phyloP scores from a whole-genome alignment of 1,140 invertebrate genomes.

The Papilio machaon region DNA sequence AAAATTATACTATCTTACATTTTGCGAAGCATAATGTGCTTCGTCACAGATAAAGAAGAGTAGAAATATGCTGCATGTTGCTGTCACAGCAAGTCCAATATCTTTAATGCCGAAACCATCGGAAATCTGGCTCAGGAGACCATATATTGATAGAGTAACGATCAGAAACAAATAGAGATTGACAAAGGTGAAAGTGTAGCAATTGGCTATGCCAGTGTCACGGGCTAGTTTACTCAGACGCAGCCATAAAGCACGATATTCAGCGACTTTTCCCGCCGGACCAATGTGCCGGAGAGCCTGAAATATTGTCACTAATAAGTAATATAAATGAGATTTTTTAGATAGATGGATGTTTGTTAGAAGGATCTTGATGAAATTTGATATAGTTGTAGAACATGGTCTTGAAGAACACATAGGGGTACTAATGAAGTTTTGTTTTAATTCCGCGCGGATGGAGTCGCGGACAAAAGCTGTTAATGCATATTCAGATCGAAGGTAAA shows the following conservation, averaged over 20 bases:
- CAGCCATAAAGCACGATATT: slow-evolving; percentile 85
- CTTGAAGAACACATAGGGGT: no score
- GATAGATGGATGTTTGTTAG: no score
- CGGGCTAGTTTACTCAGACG: slow-evolving; percentile 84
- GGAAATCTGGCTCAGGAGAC: slow-evolving; percentile 85
- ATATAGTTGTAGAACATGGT: no score
- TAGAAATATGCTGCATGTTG: slow-evolving; percentile 83
- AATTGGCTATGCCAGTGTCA: slow-evolving; percentile 84
- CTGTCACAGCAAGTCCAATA: slow-evolving; percentile 85
- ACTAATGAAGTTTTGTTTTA: no score
- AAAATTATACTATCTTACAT: slow-evolving; percentile 69
- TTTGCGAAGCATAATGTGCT: slow-evolving; percentile 85
- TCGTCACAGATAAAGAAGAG: slow-evolving; percentile 87
- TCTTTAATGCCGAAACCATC: slow-evolving; percentile 86
- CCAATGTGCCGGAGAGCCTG: slow-evolving; percentile 84
- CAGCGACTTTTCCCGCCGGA: slow-evolving; percentile 84
- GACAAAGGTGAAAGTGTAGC: slow-evolving; percentile 85
- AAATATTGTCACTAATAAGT: slow-evolving; percentile 43
- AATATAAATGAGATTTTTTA: no score
- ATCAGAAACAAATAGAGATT: slow-evolving; percentile 86
- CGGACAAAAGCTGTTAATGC: no score
- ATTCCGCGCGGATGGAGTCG: no score
- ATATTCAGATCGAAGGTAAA: neutral
- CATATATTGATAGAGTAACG: slow-evolving; percentile 86
- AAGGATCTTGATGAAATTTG: no score